phyloP scores from a whole-genome alignment of 2,797 vertebrate species.

The Mormyrus proboscirostris region DNA sequence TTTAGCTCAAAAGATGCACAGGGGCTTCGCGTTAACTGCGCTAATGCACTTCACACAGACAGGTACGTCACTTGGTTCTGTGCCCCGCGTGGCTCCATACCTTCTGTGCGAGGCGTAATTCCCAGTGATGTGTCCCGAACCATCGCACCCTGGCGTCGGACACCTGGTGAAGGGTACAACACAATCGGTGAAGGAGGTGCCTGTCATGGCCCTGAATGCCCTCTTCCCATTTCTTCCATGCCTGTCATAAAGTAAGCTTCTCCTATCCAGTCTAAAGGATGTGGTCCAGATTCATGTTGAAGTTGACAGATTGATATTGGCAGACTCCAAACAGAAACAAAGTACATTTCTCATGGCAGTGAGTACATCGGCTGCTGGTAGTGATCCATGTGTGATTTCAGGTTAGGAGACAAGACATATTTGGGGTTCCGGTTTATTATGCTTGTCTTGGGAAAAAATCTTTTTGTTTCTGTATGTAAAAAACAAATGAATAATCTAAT shows the following conservation, averaged over 20 bases:
- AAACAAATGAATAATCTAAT: neutral
- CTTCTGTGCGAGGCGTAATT: constrained; percentile 99
- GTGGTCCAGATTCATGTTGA: neutral
- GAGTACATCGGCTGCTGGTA: neutral
- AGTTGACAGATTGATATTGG: neutral
- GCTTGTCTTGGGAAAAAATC: neutral
- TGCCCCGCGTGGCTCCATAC: constrained; percentile 52
- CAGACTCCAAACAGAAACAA: neutral
- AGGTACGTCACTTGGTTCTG: neutral
- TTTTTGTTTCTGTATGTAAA: neutral
- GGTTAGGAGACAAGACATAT: neutral
- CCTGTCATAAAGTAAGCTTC: neutral
- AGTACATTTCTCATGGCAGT: neutral
- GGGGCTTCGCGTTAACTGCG: neutral
- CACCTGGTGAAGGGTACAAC: constrained; percentile 66
- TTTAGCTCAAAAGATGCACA: neutral
- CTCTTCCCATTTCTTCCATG: neutral
- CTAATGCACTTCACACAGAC: neutral
- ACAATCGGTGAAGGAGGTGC: neutral
- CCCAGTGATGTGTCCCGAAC: constrained; percentile 98
- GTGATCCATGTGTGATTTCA: neutral
- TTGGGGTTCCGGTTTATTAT: neutral
- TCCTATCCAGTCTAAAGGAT: neutral
- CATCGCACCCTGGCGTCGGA: constrained; percentile 96
- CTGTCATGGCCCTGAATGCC: neutral